Evolutionary conservation across 2,888 invertebrate species (phyloP).

Genomic region (Athrips mouffetella): DNA sequence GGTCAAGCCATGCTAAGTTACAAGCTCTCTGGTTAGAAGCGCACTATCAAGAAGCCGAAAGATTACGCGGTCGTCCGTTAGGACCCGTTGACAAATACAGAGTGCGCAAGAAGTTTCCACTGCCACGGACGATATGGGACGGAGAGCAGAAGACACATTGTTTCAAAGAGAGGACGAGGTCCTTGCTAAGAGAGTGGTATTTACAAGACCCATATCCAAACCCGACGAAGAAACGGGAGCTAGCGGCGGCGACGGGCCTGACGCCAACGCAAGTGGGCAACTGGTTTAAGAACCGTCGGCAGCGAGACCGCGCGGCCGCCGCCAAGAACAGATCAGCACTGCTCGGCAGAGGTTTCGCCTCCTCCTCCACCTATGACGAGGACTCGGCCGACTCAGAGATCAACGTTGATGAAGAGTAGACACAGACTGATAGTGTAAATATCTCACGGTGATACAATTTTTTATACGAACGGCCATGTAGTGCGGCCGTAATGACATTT

Average conservation of each 20-base stretch:
- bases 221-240: slow-evolving; percentile 95
- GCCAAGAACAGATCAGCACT: slow-evolving; percentile 95
- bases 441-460: slow-evolving; percentile 31
- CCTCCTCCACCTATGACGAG: slow-evolving; percentile 74
- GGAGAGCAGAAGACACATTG: slow-evolving; percentile 99
- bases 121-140: slow-evolving; percentile 99
- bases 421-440: slow-evolving; percentile 43
- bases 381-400: slow-evolving; percentile 74
- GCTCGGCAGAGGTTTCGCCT: slow-evolving; percentile 71
- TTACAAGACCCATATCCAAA: slow-evolving; percentile 99
- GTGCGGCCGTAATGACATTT: slow-evolving; percentile 33
- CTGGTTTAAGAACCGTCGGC: slow-evolving; percentile 99
- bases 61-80: slow-evolving; percentile 93
- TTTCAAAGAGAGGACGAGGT: slow-evolving; percentile 98
- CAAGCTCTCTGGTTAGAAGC: slow-evolving; percentile 98
- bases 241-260: slow-evolving; percentile 96
- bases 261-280: slow-evolving; percentile 97
- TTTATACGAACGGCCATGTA: slow-evolving; percentile 22
- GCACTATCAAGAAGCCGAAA: slow-evolving; percentile 99
- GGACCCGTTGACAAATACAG: slow-evolving; percentile 88
- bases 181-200: slow-evolving; percentile 98
- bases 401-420: slow-evolving; percentile 71
- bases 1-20: slow-evolving; percentile 96
- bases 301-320: slow-evolving; percentile 96
- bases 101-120: slow-evolving; percentile 97